A percentile compares a stretch with the other conserved stretches of the same genome.
Conservation (phyloP, 2,888 invertebrate species). For the Callimorpha dominula region DNA sequence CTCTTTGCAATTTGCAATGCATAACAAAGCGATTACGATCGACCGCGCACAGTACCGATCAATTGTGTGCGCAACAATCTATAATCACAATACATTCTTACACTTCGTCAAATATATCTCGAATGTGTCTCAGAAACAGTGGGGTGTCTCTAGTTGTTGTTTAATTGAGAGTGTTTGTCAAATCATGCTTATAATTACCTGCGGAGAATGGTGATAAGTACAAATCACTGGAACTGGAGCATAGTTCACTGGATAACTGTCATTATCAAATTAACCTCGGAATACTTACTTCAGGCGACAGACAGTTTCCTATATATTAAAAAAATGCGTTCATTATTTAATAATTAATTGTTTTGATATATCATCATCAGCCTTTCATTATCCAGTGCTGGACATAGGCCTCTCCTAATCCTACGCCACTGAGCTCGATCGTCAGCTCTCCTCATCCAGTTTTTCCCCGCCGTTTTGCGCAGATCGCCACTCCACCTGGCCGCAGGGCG, state of each 20-base stretch:
- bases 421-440: no score
- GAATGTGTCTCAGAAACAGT: conserved; percentile 27
- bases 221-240: neutral
- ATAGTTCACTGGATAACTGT: neutral
- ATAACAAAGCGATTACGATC: conserved; percentile 38
- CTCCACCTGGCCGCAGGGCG: no score
- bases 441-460: no score
- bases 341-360: no score
- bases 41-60: conserved; percentile 38
- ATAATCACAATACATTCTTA: conserved; percentile 35
- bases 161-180: conserved; percentile 17
- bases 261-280: neutral
- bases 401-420: no score
- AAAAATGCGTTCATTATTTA: no score
- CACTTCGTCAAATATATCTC: conserved; percentile 36
- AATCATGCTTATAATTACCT: conserved; percentile 16
- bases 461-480: no score
- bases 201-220: neutral
- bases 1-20: conserved; percentile 24
- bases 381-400: no score
- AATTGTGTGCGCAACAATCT: conserved; percentile 64
- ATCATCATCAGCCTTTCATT: no score
- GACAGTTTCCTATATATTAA: no score
- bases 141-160: conserved; percentile 31
- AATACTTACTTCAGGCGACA: no score